Evolutionary conservation across 2,888 invertebrate species (phyloP), one percentile per base, ranked within the genome.

Genomic region (Trissonchulus sp.): DNA sequence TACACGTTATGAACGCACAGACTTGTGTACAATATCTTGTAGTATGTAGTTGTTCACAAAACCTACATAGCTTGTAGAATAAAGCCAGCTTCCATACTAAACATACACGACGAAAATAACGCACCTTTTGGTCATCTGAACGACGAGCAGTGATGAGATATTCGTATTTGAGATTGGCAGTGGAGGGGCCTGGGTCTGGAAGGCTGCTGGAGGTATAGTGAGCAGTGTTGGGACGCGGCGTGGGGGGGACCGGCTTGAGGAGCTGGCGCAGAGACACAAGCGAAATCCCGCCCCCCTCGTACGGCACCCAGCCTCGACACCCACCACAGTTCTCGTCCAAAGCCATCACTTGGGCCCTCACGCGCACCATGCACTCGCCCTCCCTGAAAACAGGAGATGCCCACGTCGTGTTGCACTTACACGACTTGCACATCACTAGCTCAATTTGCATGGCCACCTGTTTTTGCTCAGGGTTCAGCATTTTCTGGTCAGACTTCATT

Each of bases 291-390:
- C 85, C 85, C 28, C 84, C 83, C 28, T 83, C 84, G 81, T 84
- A 82, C 31, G 85, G 85, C 62, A 85, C 91, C 95, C 95, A 96
- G 81, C 95, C 94, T 18, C 33, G 31, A 65, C 68, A 65, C 8
- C 68, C 68, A 80, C 94, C 95, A 80, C 93, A 93, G 87, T 92
- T 93, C 87, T 96, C 97, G 90, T 97, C 96, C 86, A 96, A 90
- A 85, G 92, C 93, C 96, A 97, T 97, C 88, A 96, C 96, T 91
- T 96, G 96, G 88, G 96, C 96, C 85, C 94, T 92, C 86, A 97
- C 95, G 88, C 93, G 93, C 89, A 96, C 95, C 91, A 95, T 89
- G 88, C 91, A 91, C 89, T 90, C 88, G 3, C 48, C 71, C 15
- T 23, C 23, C 8, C 48, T 48, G 23, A 48, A 48, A 48, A 48